These are phyloP conservation scores for Laticauda laticaudata DNA, from an alignment of 2,113 vertebrate species.

Conservation along the genomic window DNA sequence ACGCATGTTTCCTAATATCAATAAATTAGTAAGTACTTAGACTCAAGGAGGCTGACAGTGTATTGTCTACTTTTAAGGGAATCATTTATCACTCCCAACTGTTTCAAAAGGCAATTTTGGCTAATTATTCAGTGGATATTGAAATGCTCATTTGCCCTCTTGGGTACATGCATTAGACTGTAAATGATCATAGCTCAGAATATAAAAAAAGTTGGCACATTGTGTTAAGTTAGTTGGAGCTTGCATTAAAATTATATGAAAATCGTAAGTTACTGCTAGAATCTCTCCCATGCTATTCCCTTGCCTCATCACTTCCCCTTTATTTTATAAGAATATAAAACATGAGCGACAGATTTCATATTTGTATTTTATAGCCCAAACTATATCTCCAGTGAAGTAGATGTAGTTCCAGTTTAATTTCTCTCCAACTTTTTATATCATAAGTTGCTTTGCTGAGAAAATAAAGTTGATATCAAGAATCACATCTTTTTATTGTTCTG, in stretches of 20 bases:
- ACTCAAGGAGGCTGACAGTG: constrained; percentile 33
- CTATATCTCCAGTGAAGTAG: accelerated
- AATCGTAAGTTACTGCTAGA: constrained; percentile 1
- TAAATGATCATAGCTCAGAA: constrained; percentile 32
- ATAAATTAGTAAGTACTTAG: constrained; percentile 47
- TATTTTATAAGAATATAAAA: neutral
- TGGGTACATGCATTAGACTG: constrained; percentile 37
- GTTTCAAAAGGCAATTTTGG: constrained; percentile 54
- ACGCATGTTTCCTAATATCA: constrained; percentile 48
- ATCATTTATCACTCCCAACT: constrained; percentile 49
- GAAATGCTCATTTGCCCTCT: constrained; percentile 56
- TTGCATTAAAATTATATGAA: constrained; percentile 39
- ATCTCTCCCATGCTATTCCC: neutral
- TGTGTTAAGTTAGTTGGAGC: constrained; percentile 22
- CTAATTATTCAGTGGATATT: constrained; percentile 54
- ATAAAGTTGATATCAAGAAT: neutral
- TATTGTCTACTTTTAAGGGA: constrained; percentile 44
- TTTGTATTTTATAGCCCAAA: neutral
- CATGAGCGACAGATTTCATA: neutral
- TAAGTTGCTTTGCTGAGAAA: neutral
- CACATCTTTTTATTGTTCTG: accelerated
- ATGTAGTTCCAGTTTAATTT: neutral
- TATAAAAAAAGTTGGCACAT: constrained; percentile 44
- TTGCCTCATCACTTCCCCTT: neutral
- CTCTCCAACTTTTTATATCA: neutral